These are phyloP conservation scores for Amphibalanus amphitrite DNA, from an alignment of 1,140 invertebrate species.

Conservation along the genomic window DNA sequence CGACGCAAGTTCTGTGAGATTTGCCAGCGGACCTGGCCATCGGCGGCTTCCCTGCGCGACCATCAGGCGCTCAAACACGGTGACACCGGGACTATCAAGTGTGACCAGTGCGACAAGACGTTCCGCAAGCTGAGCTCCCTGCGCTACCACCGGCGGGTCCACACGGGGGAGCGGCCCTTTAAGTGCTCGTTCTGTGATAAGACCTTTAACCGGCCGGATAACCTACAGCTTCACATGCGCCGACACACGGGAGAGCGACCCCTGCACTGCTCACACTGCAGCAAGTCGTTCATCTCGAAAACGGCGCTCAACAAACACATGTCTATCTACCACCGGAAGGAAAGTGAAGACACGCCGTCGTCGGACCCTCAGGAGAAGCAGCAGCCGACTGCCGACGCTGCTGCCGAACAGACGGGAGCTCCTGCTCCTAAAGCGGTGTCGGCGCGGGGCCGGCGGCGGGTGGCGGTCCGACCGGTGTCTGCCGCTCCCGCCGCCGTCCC, in stretches of 20 bases:
- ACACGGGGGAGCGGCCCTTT: slow-evolving; percentile 53
- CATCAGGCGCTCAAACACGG: slow-evolving; percentile 31
- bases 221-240: slow-evolving; percentile 46
- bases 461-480: no score
- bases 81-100: slow-evolving; percentile 26
- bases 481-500: no score
- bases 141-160: slow-evolving; percentile 25
- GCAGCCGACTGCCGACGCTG: no score
- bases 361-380: no score
- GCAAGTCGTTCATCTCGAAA: slow-evolving; percentile 36
- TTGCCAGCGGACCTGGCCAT: slow-evolving; percentile 25
- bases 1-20: slow-evolving; percentile 44
- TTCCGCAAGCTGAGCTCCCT: slow-evolving; percentile 26
- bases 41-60: slow-evolving; percentile 25
- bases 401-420: no score
- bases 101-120: slow-evolving; percentile 22
- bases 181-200: slow-evolving; percentile 62
- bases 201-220: slow-evolving; percentile 50
- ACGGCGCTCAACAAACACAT: no score
- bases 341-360: no score
- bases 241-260: slow-evolving; percentile 81
- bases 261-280: slow-evolving; percentile 49
- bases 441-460: no score
- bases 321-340: no score
- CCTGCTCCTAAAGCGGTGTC: no score